phyloP scores from a whole-genome alignment of 2,888 invertebrate genomes.

The Epistrophe grossulariae region DNA sequence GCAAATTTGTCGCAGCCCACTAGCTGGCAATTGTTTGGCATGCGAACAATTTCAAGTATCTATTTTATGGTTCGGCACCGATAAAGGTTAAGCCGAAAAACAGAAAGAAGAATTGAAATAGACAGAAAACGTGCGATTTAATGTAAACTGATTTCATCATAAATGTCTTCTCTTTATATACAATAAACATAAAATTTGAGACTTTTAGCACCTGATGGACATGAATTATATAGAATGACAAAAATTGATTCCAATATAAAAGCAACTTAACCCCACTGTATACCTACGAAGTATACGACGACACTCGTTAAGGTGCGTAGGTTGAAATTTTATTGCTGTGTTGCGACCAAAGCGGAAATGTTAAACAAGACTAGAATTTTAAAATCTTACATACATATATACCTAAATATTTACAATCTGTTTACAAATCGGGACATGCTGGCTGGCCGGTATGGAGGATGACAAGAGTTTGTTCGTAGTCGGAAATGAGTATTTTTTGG shows the following conservation, averaged over 20 bases:
- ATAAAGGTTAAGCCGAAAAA: too few relatives aligned
- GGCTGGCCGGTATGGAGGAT: background rate
- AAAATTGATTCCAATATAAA: background rate
- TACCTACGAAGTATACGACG: background rate
- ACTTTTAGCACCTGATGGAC: too few relatives aligned
- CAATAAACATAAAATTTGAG: too few relatives aligned
- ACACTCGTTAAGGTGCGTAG: slow-evolving; percentile 44
- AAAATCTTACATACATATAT: background rate
- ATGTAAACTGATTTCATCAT: too few relatives aligned
- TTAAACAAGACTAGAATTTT: slow-evolving; percentile 32
- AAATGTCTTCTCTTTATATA: too few relatives aligned
- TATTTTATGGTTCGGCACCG: too few relatives aligned
- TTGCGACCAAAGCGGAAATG: slow-evolving; percentile 46
- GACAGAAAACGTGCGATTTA: too few relatives aligned
- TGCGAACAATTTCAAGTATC: too few relatives aligned
- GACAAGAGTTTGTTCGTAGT: background rate
- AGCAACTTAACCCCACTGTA: background rate
- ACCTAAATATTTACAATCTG: background rate
- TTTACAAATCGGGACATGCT: slow-evolving; percentile 17
- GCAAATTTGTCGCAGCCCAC: too few relatives aligned
- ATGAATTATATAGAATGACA: too few relatives aligned
- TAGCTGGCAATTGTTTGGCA: too few relatives aligned
- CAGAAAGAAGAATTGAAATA: too few relatives aligned
- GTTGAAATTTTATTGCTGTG: slow-evolving; percentile 10
- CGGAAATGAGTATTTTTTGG: slow-evolving; percentile 7